A percentile compares a stretch with the other conserved stretches of the same genome.
Evolutionary conservation across 2,888 invertebrate genomes (phyloP).

Genomic region (Blomia tropicalis): DNA sequence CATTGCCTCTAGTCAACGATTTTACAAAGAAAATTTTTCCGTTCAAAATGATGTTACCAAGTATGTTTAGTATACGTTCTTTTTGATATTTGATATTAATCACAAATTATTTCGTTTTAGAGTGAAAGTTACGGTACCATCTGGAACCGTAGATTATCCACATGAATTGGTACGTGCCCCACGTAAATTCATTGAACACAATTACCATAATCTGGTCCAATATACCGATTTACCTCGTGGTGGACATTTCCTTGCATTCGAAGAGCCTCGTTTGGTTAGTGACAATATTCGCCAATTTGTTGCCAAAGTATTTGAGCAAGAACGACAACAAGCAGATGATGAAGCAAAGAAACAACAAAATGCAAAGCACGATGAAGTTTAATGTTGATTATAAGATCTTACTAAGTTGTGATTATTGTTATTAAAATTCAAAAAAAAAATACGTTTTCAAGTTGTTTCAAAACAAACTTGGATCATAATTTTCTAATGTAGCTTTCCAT

Average conservation of each 20-base stretch:
- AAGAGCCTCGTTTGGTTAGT: constrained; percentile 53
- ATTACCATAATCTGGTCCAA: constrained; percentile 51
- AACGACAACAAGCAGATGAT: not conserved
- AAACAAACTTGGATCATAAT: too few species aligned
- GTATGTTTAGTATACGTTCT: not conserved
- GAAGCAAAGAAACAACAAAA: not conserved
- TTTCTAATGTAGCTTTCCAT: too few species aligned
- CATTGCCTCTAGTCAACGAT: constrained; percentile 54
- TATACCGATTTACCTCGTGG: constrained; percentile 48
- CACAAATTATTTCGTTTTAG: too few species aligned
- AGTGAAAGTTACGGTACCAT: constrained; percentile 48
- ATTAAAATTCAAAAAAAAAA: too few species aligned
- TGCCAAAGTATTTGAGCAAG: constrained; percentile 8
- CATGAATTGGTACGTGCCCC: constrained; percentile 50
- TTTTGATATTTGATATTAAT: not conserved
- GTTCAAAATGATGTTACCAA: not conserved
- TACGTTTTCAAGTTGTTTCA: too few species aligned
- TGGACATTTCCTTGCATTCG: constrained; percentile 71
- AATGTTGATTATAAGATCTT: too few species aligned
- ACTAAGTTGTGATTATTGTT: too few species aligned
- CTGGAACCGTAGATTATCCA: constrained; percentile 55
- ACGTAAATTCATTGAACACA: constrained; percentile 44
- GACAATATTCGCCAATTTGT: constrained; percentile 48
- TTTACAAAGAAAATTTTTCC: constrained; percentile 51
- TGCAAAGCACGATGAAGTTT: not conserved